Conservation (phyloP, 2,888 invertebrate species). For the Dorcus hopei region DNA sequence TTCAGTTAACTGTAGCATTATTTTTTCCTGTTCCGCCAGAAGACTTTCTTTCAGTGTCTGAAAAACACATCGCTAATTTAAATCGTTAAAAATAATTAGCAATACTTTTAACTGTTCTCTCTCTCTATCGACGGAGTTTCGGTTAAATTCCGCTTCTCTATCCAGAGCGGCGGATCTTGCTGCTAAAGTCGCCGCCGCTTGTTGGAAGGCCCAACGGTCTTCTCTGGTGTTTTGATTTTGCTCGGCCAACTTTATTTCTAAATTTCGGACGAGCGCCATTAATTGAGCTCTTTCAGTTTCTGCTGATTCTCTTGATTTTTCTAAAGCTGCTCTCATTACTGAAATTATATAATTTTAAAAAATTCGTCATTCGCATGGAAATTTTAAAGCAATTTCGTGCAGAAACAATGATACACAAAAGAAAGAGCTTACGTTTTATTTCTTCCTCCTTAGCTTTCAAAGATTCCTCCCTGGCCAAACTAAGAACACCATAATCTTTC, state of each 20-base stretch:
- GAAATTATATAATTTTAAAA: slow-evolving; percentile 22
- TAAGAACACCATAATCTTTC: slow-evolving; percentile 48
- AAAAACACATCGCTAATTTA: slow-evolving; percentile 29
- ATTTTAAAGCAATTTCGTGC: neutral
- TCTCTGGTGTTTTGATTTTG: slow-evolving; percentile 53
- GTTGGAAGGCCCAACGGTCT: slow-evolving; percentile 52
- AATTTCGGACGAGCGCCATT: slow-evolving; percentile 53
- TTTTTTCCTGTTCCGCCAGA: slow-evolving; percentile 58
- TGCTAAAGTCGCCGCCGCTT: slow-evolving; percentile 59
- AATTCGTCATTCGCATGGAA: neutral
- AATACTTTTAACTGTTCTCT: slow-evolving; percentile 59
- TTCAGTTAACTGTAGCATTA: slow-evolving; percentile 58
- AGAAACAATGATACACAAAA: neutral
- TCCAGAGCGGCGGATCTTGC: slow-evolving; percentile 61
- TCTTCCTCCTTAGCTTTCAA: slow-evolving; percentile 57
- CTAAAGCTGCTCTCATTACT: slow-evolving; percentile 58
- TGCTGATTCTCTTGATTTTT: slow-evolving; percentile 55
- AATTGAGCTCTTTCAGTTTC: slow-evolving; percentile 57
- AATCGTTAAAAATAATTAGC: slow-evolving; percentile 4
- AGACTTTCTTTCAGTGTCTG: slow-evolving; percentile 57
- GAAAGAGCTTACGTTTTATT: slow-evolving; percentile 49
- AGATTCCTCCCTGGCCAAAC: slow-evolving; percentile 51
- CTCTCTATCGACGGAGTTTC: slow-evolving; percentile 56
- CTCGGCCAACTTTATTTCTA: slow-evolving; percentile 59
- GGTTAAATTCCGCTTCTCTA: slow-evolving; percentile 59